A percentile compares a stretch with the other conserved stretches of the same genome.
These are phyloP conservation scores for Tonatia bakeri DNA, from an alignment of 2,113 vertebrate species.

Conservation along the genomic window DNA sequence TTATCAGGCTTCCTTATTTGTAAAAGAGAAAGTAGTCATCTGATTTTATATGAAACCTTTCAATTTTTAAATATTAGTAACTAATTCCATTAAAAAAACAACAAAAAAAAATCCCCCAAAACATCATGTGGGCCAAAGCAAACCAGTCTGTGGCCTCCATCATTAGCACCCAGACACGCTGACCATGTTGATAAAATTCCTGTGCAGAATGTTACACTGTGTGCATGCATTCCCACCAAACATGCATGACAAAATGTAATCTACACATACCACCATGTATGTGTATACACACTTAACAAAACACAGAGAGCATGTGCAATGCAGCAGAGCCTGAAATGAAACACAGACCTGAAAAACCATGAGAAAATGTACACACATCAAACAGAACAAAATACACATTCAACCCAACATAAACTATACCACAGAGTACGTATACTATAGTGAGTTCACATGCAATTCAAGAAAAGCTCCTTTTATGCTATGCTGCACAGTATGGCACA, in stretches of 20 bases:
- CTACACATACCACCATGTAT: rapidly evolving
- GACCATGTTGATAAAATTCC: rapidly evolving
- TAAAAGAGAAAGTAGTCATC: not conserved
- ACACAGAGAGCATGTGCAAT: rapidly evolving
- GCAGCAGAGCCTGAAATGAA: not conserved
- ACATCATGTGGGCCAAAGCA: not conserved
- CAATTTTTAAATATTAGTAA: not conserved
- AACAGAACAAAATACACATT: not conserved
- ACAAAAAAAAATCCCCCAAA: not conserved
- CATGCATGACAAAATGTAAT: rapidly evolving
- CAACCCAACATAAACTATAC: not conserved
- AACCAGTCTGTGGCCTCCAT: not conserved
- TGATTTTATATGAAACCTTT: not conserved
- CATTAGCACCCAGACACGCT: not conserved
- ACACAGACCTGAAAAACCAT: not conserved
- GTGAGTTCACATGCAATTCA: rapidly evolving
- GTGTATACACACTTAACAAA: too few relatives aligned
- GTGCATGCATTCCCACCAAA: rapidly evolving
- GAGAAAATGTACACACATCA: not conserved
- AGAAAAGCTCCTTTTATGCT: too few relatives aligned
- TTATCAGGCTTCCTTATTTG: not conserved
- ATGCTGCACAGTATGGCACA: rapidly evolving
- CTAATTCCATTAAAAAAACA: not conserved
- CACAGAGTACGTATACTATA: rapidly evolving
- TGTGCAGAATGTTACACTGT: rapidly evolving